Evolutionary conservation across 2,113 vertebrate genomes (phyloP), one percentile per base, ranked within the genome.

Genomic region (Colinus virginianus): DNA sequence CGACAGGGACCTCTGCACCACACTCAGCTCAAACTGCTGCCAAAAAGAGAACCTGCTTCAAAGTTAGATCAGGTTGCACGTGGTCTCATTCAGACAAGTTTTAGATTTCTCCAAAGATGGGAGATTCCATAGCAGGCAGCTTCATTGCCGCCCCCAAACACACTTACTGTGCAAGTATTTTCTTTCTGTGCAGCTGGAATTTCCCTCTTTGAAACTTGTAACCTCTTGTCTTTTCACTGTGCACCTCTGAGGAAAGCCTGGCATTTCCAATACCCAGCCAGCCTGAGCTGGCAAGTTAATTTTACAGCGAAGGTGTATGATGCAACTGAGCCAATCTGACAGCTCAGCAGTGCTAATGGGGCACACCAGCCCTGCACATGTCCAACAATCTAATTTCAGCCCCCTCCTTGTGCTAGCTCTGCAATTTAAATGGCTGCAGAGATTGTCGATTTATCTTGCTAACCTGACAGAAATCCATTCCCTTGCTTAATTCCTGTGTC

Each of bases 391-490:
- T 72, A 82, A 95, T 95, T 95, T 94, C 84, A 84, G 53, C 21
- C 26, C 13, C 38, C 13, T 4, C n/a, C 2, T n/a, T n/a, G 1
- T 48, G 87, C 84, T 48, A 76, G 74, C 67, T 87, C 75, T 92
- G 95, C 81, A 91, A 86, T 62, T 26, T 30, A 84, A 92, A 95
- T 22, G 58, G 67, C 45, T 72, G 53, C 70, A 89, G 58, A 95
- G 69, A 87, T 51, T 84, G 80, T 11, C 70, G 87, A 78, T 95
- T 62, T 1, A 0, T 95, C 89, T 95, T 66, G 62, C 62, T 94
- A 90, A 90, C 53, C 42, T 82, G 87, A 92, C 93, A 92, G 81
- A 95, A 95, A 94, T 58, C 84, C 82, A 90, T 94, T 96, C 76
- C 55, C 46, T 91, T 92, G 63, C 76, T 95, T 90, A 96, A 95